Evolutionary conservation across 1,140 invertebrate genomes (phyloP), one percentile per base, ranked within the genome.

Genomic region (Bombus ignitus): DNA sequence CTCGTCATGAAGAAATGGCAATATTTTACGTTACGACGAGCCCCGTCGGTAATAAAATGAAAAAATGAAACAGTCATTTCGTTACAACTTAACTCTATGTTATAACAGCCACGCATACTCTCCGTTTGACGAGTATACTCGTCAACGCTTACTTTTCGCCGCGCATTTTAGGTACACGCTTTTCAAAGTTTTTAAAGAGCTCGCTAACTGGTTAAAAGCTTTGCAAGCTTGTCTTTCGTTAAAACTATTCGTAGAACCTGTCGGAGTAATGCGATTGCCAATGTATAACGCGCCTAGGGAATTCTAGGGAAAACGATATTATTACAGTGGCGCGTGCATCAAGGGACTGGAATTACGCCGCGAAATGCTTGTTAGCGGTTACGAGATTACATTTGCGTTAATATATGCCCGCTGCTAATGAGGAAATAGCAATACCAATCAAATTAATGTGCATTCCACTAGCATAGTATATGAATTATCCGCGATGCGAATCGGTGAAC

Each of bases 341-440:
- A 47, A 39, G 25, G 28, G 28, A 42, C 6, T 9, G 28, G 37
- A 62, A 77, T 77, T 78, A 44, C 42, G n/a, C 10, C 4, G n/a
- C n/a, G 71, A 47, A 47, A 73, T 73, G 42, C 71, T 47, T 32
- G 37, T 32, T 42, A 25, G 25, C n/a, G 62, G 42, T 66, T 35
- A 35, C 39, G 1, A 15, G 18, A 80, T 80, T 70, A 80, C 65
- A 53, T 80, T 80, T 80, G 78, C 65, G 78, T 79, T 35, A 68
- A 79, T 37, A 53, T 80, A 53, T 39, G 6, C 15, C 28, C 37
- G 28, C n/a, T 65, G 9, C 25, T 80, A 28, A 80, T 37, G 25
- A 25, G 12, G 62, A 25, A 70, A 65, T 37, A 8, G 47, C 47
- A 18, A 57, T 35, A 57, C 28, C 39, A 35, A 62, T 62, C 28